These are phyloP conservation scores for Ormyrus thymus DNA, from an alignment of 2,888 invertebrate genomes.

Conservation along the genomic window DNA sequence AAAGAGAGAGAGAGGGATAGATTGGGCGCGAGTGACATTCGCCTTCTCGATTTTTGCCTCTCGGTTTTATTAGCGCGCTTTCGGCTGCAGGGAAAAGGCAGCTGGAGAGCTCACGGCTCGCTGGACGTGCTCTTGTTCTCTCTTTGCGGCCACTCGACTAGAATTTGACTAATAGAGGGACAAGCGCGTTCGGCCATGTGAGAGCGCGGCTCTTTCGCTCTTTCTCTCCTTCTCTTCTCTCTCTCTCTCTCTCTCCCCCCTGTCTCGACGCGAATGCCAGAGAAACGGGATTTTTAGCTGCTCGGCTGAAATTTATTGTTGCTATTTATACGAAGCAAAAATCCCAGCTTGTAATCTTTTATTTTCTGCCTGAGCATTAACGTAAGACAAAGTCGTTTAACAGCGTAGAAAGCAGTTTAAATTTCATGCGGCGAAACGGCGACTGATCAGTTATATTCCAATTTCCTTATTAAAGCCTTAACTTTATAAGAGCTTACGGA, in stretches of 20 bases:
- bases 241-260: no score
- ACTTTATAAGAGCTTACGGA: no score
- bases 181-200: neutral
- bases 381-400: no score
- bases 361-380: no score
- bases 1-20: no score
- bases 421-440: no score
- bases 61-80: constrained; percentile 39
- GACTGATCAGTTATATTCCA: no score
- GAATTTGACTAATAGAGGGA: constrained; percentile 25
- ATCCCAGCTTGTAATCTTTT: no score
- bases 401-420: no score
- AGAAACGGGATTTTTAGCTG: no score
- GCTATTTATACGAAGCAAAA: neutral
- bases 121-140: neutral
- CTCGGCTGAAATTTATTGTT: neutral
- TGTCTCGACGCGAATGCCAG: no score
- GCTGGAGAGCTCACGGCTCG: constrained; percentile 37
- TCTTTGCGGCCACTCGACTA: constrained; percentile 47
- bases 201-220: constrained; percentile 9
- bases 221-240: neutral
- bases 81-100: constrained; percentile 35
- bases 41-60: constrained; percentile 32
- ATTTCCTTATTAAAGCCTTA: no score
- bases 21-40: constrained; percentile 30